These are phyloP conservation scores for Micromussa lordhowensis DNA, from an alignment of 92 coral and sea anemone species.

Conservation along the genomic window DNA sequence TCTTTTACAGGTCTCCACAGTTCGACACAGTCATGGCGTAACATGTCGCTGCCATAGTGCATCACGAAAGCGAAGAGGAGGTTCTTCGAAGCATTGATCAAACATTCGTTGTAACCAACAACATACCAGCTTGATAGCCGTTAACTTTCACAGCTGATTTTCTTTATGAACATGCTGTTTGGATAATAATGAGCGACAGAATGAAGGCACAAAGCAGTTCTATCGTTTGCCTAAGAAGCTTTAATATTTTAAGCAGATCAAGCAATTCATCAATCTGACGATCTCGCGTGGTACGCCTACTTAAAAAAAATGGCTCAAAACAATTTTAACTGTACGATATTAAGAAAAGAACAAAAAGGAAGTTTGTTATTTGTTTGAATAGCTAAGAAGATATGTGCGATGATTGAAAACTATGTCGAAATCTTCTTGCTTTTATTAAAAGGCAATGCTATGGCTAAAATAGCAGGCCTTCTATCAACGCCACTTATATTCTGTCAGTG, in stretches of 20 bases:
- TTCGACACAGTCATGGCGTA: not conserved
- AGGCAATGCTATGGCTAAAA: not conserved
- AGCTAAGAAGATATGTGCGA: not conserved
- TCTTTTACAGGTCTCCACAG: not conserved
- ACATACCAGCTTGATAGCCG: not conserved
- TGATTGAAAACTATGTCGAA: not conserved
- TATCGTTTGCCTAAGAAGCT: not conserved
- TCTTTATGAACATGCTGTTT: not conserved
- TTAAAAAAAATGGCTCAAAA: not conserved
- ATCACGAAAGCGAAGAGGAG: not conserved
- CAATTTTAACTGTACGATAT: not conserved
- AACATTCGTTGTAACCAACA: not conserved
- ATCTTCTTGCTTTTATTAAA: not conserved
- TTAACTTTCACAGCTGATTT: not conserved
- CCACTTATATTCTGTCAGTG: conserved; percentile 3
- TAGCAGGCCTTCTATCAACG: conserved; percentile 3
- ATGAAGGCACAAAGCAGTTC: not conserved
- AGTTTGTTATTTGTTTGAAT: not conserved
- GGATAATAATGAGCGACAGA: not conserved
- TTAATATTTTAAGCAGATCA: not conserved
- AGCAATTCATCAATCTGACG: not conserved
- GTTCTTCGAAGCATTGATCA: not conserved
- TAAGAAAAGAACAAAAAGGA: not conserved
- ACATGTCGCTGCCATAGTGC: not conserved
- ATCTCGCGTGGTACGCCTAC: not conserved